These are phyloP conservation scores for Apteryx mantelli DNA, from an alignment of 2,113 vertebrate genomes.

Conservation along the genomic window DNA sequence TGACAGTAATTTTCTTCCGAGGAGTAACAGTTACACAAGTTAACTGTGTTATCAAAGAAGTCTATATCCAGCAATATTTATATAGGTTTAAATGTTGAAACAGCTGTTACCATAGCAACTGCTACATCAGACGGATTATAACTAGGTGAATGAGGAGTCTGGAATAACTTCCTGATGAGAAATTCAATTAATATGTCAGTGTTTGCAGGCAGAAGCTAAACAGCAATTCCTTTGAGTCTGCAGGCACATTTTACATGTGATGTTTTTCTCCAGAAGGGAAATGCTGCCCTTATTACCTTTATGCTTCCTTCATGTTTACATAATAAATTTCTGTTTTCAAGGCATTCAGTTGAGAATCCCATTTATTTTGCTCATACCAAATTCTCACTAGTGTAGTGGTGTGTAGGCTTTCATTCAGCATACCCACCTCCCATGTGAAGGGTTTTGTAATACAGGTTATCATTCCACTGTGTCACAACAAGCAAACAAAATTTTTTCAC, in stretches of 20 bases:
- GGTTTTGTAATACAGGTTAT: background rate
- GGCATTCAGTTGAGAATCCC: background rate
- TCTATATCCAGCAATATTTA: background rate
- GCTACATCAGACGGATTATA: background rate
- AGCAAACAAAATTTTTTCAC: background rate
- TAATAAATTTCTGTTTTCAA: background rate
- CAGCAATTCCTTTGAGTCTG: background rate
- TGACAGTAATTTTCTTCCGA: slow-evolving; percentile 16
- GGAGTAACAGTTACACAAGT: background rate
- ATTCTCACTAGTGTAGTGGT: background rate
- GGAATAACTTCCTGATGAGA: slow-evolving; percentile 37
- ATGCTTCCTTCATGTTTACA: background rate
- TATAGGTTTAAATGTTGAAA: slow-evolving; percentile 38
- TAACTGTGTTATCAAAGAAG: background rate
- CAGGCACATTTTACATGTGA: background rate
- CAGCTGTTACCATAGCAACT: slow-evolving; percentile 28
- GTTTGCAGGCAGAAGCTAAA: background rate
- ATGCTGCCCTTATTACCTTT: background rate
- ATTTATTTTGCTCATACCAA: background rate
- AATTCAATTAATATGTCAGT: slow-evolving; percentile 30
- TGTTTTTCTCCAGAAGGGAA: background rate
- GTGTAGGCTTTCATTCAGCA: background rate
- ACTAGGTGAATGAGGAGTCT: slow-evolving; percentile 19
- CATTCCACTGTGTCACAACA: background rate
- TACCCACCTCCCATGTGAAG: background rate